A percentile compares a stretch with the other conserved stretches of the same genome.
phyloP scores from a whole-genome alignment of 2,113 vertebrate species.

The Pomatorhinus ruficollis region DNA sequence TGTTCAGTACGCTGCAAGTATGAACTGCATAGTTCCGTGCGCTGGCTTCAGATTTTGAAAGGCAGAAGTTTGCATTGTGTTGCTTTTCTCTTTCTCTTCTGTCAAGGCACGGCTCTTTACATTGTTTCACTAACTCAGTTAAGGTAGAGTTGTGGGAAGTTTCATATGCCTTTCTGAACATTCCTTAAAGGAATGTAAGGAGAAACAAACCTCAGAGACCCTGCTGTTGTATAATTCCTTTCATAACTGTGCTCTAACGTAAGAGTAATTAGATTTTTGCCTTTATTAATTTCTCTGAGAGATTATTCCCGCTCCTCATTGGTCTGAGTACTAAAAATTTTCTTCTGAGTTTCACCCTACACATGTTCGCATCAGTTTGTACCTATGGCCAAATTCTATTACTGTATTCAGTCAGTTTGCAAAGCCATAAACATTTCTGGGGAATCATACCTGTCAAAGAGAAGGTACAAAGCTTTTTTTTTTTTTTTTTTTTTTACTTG shows the following conservation, averaged over 20 bases:
- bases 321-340: neutral
- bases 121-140: rapidly evolving
- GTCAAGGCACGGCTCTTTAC: rapidly evolving
- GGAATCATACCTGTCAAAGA: neutral
- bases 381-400: neutral
- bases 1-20: rapidly evolving
- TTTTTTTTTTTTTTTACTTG: neutral
- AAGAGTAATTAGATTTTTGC: neutral
- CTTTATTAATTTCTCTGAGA: neutral
- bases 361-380: rapidly evolving
- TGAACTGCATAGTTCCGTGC: neutral
- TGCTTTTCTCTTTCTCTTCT: neutral
- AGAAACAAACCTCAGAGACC: neutral
- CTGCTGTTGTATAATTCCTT: neutral
- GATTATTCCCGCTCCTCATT: rapidly evolving
- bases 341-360: neutral
- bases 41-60: neutral
- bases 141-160: no score
- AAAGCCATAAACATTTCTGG: neutral
- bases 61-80: neutral
- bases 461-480: neutral
- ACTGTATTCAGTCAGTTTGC: neutral
- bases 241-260: neutral
- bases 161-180: neutral
- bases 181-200: neutral